phyloP scores from a whole-genome alignment of 2,888 invertebrate genomes.

The Clunio marinus region DNA sequence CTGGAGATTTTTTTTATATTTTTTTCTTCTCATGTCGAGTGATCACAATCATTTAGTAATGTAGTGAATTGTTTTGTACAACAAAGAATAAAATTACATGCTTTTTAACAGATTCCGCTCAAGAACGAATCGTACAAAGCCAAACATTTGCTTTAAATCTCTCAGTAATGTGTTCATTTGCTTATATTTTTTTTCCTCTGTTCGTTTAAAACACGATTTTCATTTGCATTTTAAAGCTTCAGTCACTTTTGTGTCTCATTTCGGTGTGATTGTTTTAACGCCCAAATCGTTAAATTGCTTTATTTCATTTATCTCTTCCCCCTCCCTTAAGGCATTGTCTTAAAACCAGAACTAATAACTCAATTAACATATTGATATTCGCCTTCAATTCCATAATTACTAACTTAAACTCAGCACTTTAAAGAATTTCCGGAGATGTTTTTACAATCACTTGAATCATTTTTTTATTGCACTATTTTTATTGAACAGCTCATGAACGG shows the following conservation, averaged over 20 bases:
- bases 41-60: constrained; percentile 28
- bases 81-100: constrained; percentile 32
- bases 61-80: neutral
- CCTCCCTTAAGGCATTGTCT: neutral
- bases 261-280: neutral
- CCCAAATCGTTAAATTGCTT: neutral
- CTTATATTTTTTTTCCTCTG: neutral
- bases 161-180: neutral
- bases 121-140: constrained; percentile 22
- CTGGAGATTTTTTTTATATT: neutral
- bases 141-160: constrained; percentile 17
- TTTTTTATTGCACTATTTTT: neutral
- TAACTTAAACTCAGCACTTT: neutral
- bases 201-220: neutral
- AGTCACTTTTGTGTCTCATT: neutral
- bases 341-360: constrained; percentile 1
- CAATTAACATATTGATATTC: neutral
- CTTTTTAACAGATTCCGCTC: constrained; percentile 20
- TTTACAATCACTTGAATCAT: neutral
- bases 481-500: too few relatives aligned
- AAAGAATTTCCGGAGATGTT: neutral
- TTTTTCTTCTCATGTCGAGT: neutral
- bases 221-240: neutral
- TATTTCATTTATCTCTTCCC: neutral
- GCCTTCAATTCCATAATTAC: neutral